A percentile compares a stretch with the other conserved stretches of the same genome.
Conservation (phyloP, 2,888 invertebrate species). For the Glyphotaelius pellucidus region DNA sequence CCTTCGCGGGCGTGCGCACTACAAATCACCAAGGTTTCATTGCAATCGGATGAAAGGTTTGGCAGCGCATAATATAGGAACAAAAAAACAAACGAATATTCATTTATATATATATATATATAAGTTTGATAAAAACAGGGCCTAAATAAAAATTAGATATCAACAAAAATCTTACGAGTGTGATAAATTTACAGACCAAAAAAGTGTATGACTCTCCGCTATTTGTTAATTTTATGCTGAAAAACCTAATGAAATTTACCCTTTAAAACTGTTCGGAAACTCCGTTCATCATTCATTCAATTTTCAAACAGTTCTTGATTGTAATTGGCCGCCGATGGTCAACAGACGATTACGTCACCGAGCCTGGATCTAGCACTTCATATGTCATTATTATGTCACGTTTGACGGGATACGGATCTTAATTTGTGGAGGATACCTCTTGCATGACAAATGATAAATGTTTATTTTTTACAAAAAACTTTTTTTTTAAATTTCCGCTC, state of each 20-base stretch:
- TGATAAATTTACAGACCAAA: too few species aligned
- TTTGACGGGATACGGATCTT: not conserved
- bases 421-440: not conserved
- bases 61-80: too few species aligned
- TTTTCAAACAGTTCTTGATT: conserved; percentile 26
- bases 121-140: too few species aligned
- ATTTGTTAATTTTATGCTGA: not conserved
- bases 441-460: not conserved
- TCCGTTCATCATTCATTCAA: not conserved
- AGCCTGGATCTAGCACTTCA: not conserved
- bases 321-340: conserved; percentile 33
- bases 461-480: too few species aligned
- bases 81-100: too few species aligned
- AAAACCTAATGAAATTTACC: not conserved
- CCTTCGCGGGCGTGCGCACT: too few species aligned
- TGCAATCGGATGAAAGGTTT: too few species aligned
- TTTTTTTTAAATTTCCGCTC: too few species aligned
- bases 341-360: not conserved
- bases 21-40: too few species aligned
- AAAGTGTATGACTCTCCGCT: not conserved
- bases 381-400: not conserved
- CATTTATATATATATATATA: too few species aligned
- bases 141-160: too few species aligned
- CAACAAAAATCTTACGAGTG: too few species aligned
- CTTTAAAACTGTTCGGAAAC: not conserved